Base-by-base conservation (phyloP, 2,888 invertebrate species). In the Tinea pellionella region DNA sequence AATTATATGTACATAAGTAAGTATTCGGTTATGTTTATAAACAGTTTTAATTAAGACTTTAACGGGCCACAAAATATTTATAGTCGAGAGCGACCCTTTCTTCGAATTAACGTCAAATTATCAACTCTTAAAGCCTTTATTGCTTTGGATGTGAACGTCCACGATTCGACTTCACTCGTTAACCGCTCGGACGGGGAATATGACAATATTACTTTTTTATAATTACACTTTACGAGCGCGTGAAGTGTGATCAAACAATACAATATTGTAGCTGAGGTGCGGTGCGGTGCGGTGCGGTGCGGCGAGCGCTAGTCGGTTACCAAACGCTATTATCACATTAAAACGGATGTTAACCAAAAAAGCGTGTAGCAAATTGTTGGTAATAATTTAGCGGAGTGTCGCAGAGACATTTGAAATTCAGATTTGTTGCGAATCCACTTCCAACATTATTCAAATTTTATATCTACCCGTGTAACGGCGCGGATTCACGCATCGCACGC, bases 391-490 rank as follows among this genome's bases (percentile, higher is more conserved):
- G 47, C 37, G 37, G 37, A 41, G 41, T 41, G 41, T 41, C 41
- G 41, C 41, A 41, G 47, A n/a, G 47, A 37, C 47, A 57, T 57
- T 57, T 57, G 57, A 57, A 57, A 32, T 57, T 57, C 57, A 57
- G 57, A 57, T 57, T 57, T 29, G 57, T 32, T 24, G 32, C 57
- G 32, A 57, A 57, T 57, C 57, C 57, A 30, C 57, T 29, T 32
- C 30, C 57, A 29, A 12, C 57, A 57, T 57, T 57, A 57, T 57
- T 57, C 32, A 57, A 57, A 57, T 57, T 57, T 30, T 47, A 47
- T 47, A 47, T 42, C 42, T n/a, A 47, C 47, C 15, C 15, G 47
- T 47, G 47, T 37, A 37, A 47, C 47, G n/a, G 15, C 47, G 47
- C 47, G 47, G 15, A 15, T 47, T n/a, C 16, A 47, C 47, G 47